These are phyloP conservation scores for Amphipoea lucens DNA, from an alignment of 2,888 invertebrate genomes.

Conservation along the genomic window DNA sequence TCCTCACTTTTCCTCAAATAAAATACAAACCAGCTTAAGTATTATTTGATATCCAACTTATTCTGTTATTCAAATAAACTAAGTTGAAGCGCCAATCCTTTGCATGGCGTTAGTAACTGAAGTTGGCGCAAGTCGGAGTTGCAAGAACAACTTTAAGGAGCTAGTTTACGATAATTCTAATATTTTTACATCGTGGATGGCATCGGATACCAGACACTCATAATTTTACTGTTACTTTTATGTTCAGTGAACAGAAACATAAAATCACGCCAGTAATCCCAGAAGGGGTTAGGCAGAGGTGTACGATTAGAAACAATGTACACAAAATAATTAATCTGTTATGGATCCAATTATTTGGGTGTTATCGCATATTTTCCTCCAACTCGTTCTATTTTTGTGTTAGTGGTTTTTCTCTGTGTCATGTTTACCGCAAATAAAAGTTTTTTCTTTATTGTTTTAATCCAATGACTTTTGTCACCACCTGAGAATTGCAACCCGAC, in stretches of 20 bases:
- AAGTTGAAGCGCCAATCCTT: slow-evolving; percentile 35
- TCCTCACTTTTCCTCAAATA: slow-evolving; percentile 9
- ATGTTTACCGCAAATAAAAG: not conserved
- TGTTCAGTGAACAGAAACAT: not conserved
- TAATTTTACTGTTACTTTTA: not conserved
- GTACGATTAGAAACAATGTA: not conserved
- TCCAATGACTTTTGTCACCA: not conserved
- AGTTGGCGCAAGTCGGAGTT: slow-evolving; percentile 29
- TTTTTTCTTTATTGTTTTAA: too few species aligned
- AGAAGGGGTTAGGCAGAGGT: not conserved
- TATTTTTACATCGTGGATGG: slow-evolving; percentile 1
- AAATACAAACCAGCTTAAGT: slow-evolving; percentile 23
- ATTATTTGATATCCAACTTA: slow-evolving; percentile 29
- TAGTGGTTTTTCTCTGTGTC: not conserved
- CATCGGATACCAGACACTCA: not conserved
- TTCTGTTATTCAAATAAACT: slow-evolving; percentile 41
- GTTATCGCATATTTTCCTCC: not conserved
- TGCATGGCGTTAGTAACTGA: slow-evolving; percentile 23
- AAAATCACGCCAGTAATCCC: not conserved
- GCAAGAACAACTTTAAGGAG: slow-evolving; percentile 8
- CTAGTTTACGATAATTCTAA: not conserved
- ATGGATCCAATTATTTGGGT: not conserved
- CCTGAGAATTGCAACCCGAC: not conserved
- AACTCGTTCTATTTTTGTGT: not conserved
- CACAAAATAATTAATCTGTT: not conserved